Percentiles rank a stretch among this genome's conserved stretches.
Conservation (phyloP, 2,888 invertebrate genomes). For the Salpingus planirostris region DNA sequence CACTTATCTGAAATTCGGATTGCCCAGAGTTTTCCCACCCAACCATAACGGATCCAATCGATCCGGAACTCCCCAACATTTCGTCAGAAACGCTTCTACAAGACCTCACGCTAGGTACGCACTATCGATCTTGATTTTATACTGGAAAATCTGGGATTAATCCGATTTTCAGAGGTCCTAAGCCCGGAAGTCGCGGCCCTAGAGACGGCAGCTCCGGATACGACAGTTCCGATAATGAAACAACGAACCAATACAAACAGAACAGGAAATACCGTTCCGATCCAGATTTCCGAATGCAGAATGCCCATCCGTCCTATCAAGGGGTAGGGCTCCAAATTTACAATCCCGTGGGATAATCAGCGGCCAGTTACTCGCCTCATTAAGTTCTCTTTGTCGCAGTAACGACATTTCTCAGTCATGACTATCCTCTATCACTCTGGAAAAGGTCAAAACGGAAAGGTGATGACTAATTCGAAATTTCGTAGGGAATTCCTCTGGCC, state of each 20-base stretch:
- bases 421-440: too few species aligned
- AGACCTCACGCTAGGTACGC: slow-evolving; percentile 37
- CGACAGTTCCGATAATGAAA: slow-evolving; percentile 81
- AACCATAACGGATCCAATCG: slow-evolving; percentile 64
- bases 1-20: slow-evolving; percentile 87
- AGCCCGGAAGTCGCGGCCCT: slow-evolving; percentile 52
- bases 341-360: slow-evolving; percentile 10
- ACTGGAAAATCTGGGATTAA: too few species aligned
- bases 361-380: slow-evolving; percentile 21
- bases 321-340: slow-evolving; percentile 28
- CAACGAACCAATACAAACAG: slow-evolving; percentile 54
- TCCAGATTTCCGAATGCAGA: slow-evolving; percentile 71
- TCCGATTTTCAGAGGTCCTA: slow-evolving; percentile 46
- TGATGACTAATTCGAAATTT: too few species aligned
- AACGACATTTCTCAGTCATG: too few species aligned
- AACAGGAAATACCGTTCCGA: slow-evolving; percentile 75
- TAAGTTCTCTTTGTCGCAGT: too few species aligned
- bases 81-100: slow-evolving; percentile 36
- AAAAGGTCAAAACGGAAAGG: too few species aligned
- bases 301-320: slow-evolving; percentile 48
- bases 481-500: slow-evolving; percentile 49
- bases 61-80: slow-evolving; percentile 53
- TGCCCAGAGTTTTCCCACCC: slow-evolving; percentile 86
- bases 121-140: too few species aligned
- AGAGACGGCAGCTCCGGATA: slow-evolving; percentile 87